Percentiles rank a stretch among this genome's conserved stretches.
Conservation (phyloP, 2,113 vertebrate species). For the Dromaius novaehollandiae region DNA sequence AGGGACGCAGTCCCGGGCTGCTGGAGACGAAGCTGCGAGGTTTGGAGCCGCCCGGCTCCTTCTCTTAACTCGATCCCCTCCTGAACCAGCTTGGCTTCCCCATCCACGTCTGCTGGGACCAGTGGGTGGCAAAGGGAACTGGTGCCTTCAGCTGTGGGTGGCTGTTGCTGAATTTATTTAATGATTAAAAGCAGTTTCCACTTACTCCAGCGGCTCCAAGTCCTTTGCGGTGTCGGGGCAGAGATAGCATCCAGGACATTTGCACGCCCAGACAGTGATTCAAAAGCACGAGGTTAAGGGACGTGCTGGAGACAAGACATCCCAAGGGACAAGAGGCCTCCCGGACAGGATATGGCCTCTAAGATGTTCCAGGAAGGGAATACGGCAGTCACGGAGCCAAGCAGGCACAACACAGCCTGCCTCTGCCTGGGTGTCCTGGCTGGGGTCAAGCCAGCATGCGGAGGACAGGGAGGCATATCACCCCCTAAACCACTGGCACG, state of each 20-base stretch:
- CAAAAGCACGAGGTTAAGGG: not conserved
- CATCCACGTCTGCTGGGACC: constrained; percentile 38
- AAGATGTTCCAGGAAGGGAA: too few species aligned
- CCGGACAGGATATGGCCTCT: too few species aligned
- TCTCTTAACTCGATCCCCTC: not conserved
- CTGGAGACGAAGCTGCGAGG: not conserved
- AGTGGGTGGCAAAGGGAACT: not conserved
- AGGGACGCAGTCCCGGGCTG: too few species aligned
- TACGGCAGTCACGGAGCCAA: too few species aligned
- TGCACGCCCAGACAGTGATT: too few species aligned
- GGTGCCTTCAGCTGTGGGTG: constrained; percentile 61
- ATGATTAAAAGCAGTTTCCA: constrained; percentile 69
- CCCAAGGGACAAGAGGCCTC: too few species aligned
- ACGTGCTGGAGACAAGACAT: not conserved
- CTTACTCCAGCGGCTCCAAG: not conserved
- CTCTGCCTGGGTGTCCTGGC: too few species aligned
- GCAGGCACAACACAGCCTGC: too few species aligned
- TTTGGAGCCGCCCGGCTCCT: not conserved
- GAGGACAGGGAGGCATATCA: too few species aligned
- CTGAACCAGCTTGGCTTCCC: constrained; percentile 52
- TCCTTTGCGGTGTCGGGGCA: not conserved
- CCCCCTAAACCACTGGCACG: too few species aligned
- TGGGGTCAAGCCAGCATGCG: not conserved
- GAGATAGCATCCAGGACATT: not conserved
- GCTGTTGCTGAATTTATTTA: constrained; percentile 44